These are phyloP conservation scores for Urechis unicinctus DNA, from an alignment of 2,888 invertebrate genomes.

Conservation along the genomic window DNA sequence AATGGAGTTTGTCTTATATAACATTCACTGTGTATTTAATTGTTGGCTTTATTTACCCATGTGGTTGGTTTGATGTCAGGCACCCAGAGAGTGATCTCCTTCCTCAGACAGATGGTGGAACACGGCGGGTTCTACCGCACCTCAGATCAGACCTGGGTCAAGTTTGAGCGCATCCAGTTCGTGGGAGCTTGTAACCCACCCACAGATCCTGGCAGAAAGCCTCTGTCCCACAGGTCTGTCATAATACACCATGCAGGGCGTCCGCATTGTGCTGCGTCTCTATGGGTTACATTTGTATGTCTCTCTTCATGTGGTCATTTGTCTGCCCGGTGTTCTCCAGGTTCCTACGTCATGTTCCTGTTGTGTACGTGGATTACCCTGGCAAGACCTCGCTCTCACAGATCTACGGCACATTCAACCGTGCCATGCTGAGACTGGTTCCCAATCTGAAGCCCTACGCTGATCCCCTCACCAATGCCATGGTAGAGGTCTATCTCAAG, in stretches of 20 bases:
- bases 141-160: conserved; percentile 90
- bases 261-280: too few relatives aligned
- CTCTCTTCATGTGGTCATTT: too few relatives aligned
- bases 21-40: too few relatives aligned
- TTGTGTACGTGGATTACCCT: conserved; percentile 98
- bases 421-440: conserved; percentile 93
- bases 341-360: conserved; percentile 79
- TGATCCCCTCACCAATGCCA: conserved; percentile 93
- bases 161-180: conserved; percentile 95
- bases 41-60: too few relatives aligned
- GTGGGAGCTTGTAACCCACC: conserved; percentile 99
- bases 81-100: conserved; percentile 94
- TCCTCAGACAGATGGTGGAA: conserved; percentile 93
- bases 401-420: conserved; percentile 97
- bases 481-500: conserved; percentile 96
- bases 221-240: conserved; percentile 74
- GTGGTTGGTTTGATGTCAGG: too few relatives aligned
- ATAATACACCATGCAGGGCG: too few relatives aligned
- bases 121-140: conserved; percentile 63
- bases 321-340: too few relatives aligned
- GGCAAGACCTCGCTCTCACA: conserved; percentile 91
- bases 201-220: conserved; percentile 97
- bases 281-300: too few relatives aligned
- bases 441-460: conserved; percentile 87
- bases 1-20: too few relatives aligned